Conservation (phyloP, 1,140 invertebrate species). For the Schlechtendalia chinensis region DNA sequence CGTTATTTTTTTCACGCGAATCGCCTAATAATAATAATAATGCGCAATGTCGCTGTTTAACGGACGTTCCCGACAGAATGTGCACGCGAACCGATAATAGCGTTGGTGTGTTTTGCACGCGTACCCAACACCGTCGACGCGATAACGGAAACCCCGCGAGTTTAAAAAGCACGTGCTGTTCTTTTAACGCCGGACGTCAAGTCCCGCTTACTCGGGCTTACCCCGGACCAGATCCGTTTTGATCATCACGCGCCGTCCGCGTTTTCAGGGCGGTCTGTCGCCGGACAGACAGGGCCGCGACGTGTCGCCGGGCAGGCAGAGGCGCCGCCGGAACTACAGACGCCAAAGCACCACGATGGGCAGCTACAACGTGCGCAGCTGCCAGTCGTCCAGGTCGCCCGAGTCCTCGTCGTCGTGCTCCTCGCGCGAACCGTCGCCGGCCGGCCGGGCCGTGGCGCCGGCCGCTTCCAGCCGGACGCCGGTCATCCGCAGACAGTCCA, state of each 20-base stretch:
- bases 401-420: conserved; percentile 72
- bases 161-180: too few relatives aligned
- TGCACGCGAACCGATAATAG: too few relatives aligned
- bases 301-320: conserved; percentile 58
- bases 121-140: too few relatives aligned
- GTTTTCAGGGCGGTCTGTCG: conserved; percentile 63
- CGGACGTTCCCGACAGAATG: too few relatives aligned
- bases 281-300: conserved; percentile 66
- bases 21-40: too few relatives aligned
- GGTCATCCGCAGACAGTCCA: conserved; percentile 78
- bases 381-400: conserved; percentile 62
- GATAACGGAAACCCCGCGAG: too few relatives aligned
- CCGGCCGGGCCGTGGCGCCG: conserved; percentile 58
- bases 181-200: too few relatives aligned
- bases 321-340: conserved; percentile 65
- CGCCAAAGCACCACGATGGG: conserved; percentile 78
- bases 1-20: too few relatives aligned
- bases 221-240: too few relatives aligned
- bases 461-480: conserved; percentile 58
- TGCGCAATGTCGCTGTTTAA: too few relatives aligned
- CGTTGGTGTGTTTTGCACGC: too few relatives aligned
- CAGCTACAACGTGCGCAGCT: conserved; percentile 55
- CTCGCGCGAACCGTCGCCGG: conserved; percentile 59
- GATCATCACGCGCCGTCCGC: not conserved
- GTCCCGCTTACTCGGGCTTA: too few relatives aligned